Evolutionary conservation across 2,113 vertebrate species (phyloP), one percentile per base, ranked within the genome.

Genomic region (Notothenia rossii): DNA sequence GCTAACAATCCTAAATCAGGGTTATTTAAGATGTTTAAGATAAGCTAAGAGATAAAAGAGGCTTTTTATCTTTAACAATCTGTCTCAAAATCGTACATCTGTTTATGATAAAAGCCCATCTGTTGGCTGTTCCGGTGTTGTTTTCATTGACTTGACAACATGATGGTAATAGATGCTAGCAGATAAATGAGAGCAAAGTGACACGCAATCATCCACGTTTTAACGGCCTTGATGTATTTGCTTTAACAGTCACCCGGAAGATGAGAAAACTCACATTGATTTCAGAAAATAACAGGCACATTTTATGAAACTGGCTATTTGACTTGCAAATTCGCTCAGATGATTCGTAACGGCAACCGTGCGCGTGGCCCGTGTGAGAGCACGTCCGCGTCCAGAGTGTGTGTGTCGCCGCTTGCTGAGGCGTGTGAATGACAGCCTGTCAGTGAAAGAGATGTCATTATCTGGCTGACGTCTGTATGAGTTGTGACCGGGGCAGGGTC

Each of bases 391-490:
- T 36, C 43, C 20, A 36, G 75, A 20, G 43, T 51, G 80, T n/a
- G 58, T 72, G 81, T 20, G 69, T 73, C 9, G 10, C 49, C 9
- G 36, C 78, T 46, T 46, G 82, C 61, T 50, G 70, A 62, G 55
- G 71, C 84, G 54, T 61, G 88, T 89, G 91, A 92, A 79, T 85
- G 92, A 88, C 90, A 90, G 87, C 51, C 87, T 85, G 91, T 94
- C 93, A 89, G 87, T 66, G 83, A 84, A 87, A 88, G 89, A 86
- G 82, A 94, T 81, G 91, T 91, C 89, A 91, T 93, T 89, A 93
- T 91, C 86, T 75, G 62, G 73, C 71, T 74, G 89, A 84, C 75
- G 88, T 48, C 84, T 83, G 81, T 50, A 84, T 48, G 86, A 86
- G 83, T 77, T 68, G 83, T 62, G 89, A 75, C 82, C 77, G 43